Percentiles rank a stretch among this genome's conserved stretches.
Conservation (phyloP, 2,888 invertebrate genomes). For the Hydroisotoma schaefferi region DNA sequence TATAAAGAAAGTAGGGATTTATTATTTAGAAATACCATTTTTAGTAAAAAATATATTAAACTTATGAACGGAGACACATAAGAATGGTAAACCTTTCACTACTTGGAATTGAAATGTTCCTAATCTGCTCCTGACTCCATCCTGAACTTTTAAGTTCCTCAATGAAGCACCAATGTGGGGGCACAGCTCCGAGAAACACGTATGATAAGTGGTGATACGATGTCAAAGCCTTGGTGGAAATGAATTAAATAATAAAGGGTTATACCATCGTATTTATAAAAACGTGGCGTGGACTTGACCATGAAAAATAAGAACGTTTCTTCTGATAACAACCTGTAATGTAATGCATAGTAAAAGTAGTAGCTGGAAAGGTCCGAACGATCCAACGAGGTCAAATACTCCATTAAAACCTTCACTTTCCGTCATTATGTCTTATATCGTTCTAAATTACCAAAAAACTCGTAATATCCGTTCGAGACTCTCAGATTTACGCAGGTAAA, state of each 20-base stretch:
- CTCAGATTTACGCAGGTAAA: no score
- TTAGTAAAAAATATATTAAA: neutral
- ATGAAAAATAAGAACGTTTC: no score
- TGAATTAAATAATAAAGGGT: neutral
- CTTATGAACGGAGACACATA: neutral
- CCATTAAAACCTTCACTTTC: slow-evolving; percentile 39
- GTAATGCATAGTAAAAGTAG: slow-evolving; percentile 32
- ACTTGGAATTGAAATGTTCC: slow-evolving; percentile 41
- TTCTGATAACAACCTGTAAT: slow-evolving; percentile 33
- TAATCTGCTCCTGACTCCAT: slow-evolving; percentile 43
- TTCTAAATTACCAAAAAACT: no score
- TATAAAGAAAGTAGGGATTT: no score
- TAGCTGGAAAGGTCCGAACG: slow-evolving; percentile 35
- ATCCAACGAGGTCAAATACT: slow-evolving; percentile 40
- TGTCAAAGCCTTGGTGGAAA: slow-evolving; percentile 26
- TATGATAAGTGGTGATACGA: slow-evolving; percentile 42
- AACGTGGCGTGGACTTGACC: no score
- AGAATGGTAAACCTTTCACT: neutral
- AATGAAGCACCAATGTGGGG: slow-evolving; percentile 43
- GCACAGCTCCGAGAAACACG: slow-evolving; percentile 45
- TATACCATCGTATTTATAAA: neutral
- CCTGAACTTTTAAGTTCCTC: slow-evolving; percentile 11
- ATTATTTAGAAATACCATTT: no score
- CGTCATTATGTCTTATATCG: neutral
- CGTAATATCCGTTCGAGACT: no score